A percentile compares a stretch with the other conserved stretches of the same genome.
These are phyloP conservation scores for Prunella strophiata DNA, from an alignment of 2,797 vertebrate genomes.

Conservation along the genomic window DNA sequence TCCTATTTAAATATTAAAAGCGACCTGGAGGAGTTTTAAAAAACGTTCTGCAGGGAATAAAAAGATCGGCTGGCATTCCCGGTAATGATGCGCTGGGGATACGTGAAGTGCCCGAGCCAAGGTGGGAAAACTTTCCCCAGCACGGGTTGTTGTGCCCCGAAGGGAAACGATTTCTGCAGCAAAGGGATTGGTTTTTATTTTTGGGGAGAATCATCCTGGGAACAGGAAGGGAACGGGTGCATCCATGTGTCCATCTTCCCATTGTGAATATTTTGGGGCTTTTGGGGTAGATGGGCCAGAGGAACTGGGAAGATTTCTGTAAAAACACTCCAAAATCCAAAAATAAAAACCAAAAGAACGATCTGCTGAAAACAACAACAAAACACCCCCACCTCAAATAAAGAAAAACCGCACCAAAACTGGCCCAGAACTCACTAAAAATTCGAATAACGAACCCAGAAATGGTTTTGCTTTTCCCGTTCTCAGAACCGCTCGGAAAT, in stretches of 20 bases:
- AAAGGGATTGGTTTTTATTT: background rate
- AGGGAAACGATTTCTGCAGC: background rate
- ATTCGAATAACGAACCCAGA: background rate
- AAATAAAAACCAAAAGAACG: background rate
- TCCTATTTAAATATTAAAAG: background rate
- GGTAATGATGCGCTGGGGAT: background rate
- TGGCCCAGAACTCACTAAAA: background rate
- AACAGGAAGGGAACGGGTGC: background rate
- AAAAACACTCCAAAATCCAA: rapidly evolving
- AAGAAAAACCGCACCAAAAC: background rate
- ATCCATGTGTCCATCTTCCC: background rate
- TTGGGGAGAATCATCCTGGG: background rate
- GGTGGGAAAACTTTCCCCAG: background rate
- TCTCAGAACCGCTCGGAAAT: background rate
- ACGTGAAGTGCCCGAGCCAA: background rate
- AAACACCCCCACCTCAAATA: rapidly evolving
- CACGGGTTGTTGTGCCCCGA: background rate
- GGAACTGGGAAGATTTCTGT: background rate
- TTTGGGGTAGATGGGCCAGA: background rate
- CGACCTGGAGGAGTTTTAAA: background rate
- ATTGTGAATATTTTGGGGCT: background rate
- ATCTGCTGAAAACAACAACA: background rate
- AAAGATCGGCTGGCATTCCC: background rate
- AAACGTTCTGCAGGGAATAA: background rate
- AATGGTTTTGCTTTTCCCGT: background rate